Evolutionary conservation across 2,113 vertebrate species (phyloP), one percentile per base, ranked within the genome.

Genomic region (Cathartes aura): DNA sequence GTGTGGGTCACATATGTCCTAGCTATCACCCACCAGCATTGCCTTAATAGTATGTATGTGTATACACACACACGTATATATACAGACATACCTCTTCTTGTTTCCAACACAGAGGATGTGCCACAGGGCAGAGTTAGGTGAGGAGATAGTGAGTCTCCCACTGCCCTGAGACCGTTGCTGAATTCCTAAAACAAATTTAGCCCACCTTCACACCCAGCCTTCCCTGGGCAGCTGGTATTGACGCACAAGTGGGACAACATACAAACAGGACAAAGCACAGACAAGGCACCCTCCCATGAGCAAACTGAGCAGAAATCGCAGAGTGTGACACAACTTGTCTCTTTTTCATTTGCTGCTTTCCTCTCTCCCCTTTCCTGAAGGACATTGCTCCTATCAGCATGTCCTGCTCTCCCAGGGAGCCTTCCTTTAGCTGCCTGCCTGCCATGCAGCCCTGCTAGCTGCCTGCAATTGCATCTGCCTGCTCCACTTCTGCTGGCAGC

Each of bases 221-320:
- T 81, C 42, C 68, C 63, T 26, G 34, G 11, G 15, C 67, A 78
- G 24, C 7, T 0, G 0, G 9, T 29, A 58, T 32, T 2, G 0
- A 87, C 38, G 42, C 3, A 27, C 52, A 56, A 47, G n/a, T 16
- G n/a, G 38, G 32, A 66, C 48, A 76, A 42, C 11, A n/a, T 1
- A 34, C 5, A 14, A 93, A 70, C 12, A 45, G 40, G 43, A 53
- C 30, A 45, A 92, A 86, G 63, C n/a, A 66, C 30, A 14, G 23
- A n/a, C 26, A 68, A 82, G 40, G 15, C 30, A 88, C 9, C 3
- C 15, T 89, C 32, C n/a, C 34, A 53, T 0, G 0, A 74, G 26
- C n/a, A 89, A 89, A 67, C 19, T 3, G 27, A 81, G 47, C 11
- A 91, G 45, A 88, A 92, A 43, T 18, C 2, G 5, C 27, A 40